These are phyloP conservation scores for Protaetia brevitarsis DNA, from an alignment of 1,140 invertebrate genomes.

Conservation along the genomic window DNA sequence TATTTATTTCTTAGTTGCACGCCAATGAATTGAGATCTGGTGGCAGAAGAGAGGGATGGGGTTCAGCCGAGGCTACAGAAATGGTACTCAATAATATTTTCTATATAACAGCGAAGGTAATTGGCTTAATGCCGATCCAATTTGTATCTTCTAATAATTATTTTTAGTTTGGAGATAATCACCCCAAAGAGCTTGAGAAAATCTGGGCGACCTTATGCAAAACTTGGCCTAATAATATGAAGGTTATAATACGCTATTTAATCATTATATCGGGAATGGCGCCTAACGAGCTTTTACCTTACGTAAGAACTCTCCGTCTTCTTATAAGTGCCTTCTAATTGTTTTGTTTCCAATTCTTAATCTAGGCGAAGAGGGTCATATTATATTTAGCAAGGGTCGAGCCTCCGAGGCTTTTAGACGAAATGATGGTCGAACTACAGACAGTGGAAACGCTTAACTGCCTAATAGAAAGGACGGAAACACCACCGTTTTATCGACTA, in stretches of 20 bases:
- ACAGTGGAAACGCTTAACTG: conserved; percentile 95
- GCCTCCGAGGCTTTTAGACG: conserved; percentile 88
- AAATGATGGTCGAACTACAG: conserved; percentile 95
- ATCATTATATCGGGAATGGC: conserved; percentile 96
- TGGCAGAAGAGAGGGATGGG: conserved; percentile 85
- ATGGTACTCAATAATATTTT: conserved; percentile 99
- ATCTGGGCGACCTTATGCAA: conserved; percentile 93
- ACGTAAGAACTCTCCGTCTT: conserved; percentile 61
- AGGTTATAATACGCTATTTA: conserved; percentile 95
- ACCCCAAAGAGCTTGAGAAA: conserved; percentile 92
- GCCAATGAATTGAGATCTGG: conserved; percentile 63
- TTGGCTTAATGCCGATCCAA: background rate
- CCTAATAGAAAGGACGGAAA: conserved; percentile 92
- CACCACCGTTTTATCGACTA: conserved; percentile 93
- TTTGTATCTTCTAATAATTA: background rate
- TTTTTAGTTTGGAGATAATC: conserved; percentile 86
- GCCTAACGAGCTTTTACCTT: conserved; percentile 83
- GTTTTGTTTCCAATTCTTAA: conserved; percentile 15
- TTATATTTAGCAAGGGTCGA: conserved; percentile 86
- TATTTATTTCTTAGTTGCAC: conserved; percentile 60
- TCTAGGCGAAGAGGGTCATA: conserved; percentile 89
- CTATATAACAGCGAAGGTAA: conserved; percentile 94
- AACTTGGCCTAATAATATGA: conserved; percentile 95
- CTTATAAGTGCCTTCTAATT: background rate
- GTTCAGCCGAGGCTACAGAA: conserved; percentile 97